Evolutionary conservation across 2,888 invertebrate genomes (phyloP).

Genomic region (Caenorhabditis panamensis): DNA sequence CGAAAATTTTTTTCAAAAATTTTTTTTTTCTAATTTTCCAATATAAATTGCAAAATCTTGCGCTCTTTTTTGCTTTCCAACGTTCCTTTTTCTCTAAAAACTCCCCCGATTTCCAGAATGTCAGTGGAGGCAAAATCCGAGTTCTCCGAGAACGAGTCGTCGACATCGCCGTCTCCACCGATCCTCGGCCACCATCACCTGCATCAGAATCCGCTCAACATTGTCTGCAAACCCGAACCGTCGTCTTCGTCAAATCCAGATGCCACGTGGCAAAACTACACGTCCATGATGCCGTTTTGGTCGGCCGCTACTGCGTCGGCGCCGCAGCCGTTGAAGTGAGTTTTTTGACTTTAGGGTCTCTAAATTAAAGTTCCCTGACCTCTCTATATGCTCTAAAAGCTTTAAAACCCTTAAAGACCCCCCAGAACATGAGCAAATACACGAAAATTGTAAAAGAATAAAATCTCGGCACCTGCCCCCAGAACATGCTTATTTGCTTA

Average conservation of each 20-base stretch:
- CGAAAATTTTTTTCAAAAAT: no score
- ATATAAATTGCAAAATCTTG: no score
- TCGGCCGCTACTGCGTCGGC: not conserved
- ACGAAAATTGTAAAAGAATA: not conserved
- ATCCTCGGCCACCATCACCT: no score
- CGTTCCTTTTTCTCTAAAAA: not conserved
- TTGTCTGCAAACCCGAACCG: not conserved
- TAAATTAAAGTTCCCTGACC: no score
- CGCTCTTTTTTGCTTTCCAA: not conserved
- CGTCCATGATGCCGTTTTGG: slow-evolving; percentile 46
- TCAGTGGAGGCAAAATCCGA: slow-evolving; percentile 48
- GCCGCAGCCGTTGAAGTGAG: slow-evolving; percentile 44
- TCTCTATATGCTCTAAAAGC: no score
- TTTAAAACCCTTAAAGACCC: not conserved
- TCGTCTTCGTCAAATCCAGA: not conserved
- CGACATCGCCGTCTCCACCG: slow-evolving; percentile 29
- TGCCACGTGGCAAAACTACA: slow-evolving; percentile 16
- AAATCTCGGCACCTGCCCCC: no score
- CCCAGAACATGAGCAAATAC: not conserved
- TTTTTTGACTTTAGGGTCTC: no score
- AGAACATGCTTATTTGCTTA: no score
- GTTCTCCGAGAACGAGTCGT: slow-evolving; percentile 57
- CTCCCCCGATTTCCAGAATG: slow-evolving; percentile 30
- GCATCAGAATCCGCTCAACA: not conserved
- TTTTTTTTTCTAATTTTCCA: no score